These are phyloP conservation scores for Parambassis ranga DNA, from an alignment of 2,797 vertebrate genomes.

Conservation along the genomic window DNA sequence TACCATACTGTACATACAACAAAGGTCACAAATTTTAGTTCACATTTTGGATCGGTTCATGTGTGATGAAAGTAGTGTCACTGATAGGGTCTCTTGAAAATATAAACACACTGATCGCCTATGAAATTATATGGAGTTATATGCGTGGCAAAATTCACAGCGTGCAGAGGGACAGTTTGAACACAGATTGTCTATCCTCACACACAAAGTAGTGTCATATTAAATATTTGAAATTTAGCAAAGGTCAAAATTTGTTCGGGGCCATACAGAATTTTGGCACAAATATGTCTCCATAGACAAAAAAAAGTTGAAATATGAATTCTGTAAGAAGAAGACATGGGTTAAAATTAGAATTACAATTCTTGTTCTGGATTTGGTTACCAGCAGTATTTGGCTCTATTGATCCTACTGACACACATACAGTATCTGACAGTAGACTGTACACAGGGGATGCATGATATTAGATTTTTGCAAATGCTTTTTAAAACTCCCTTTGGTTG, in stretches of 20 bases:
- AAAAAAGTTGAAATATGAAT: neutral
- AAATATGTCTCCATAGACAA: constrained; percentile 7
- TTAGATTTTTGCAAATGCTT: too few relatives aligned
- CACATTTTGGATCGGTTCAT: constrained; percentile 66
- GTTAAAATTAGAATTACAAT: constrained; percentile 20
- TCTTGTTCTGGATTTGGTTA: constrained; percentile 64
- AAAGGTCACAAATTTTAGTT: constrained; percentile 47
- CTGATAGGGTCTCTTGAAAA: too few relatives aligned
- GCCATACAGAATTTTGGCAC: neutral
- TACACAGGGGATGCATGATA: too few relatives aligned
- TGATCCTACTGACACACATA: constrained; percentile 46
- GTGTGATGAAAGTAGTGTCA: constrained; percentile 12
- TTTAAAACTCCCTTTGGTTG: too few relatives aligned
- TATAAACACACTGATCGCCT: too few relatives aligned
- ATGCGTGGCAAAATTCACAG: neutral
- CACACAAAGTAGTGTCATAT: too few relatives aligned
- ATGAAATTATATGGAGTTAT: neutral
- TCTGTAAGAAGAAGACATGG: constrained; percentile 18
- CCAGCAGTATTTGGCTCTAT: constrained; percentile 74
- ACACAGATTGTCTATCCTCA: neutral
- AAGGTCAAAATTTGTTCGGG: neutral
- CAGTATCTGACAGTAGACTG: constrained; percentile 11
- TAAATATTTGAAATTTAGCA: neutral
- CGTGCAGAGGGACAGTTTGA: neutral
- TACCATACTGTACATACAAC: constrained; percentile 57